Conservation (phyloP, 2,113 vertebrate genomes). For the Poecile atricapillus region DNA sequence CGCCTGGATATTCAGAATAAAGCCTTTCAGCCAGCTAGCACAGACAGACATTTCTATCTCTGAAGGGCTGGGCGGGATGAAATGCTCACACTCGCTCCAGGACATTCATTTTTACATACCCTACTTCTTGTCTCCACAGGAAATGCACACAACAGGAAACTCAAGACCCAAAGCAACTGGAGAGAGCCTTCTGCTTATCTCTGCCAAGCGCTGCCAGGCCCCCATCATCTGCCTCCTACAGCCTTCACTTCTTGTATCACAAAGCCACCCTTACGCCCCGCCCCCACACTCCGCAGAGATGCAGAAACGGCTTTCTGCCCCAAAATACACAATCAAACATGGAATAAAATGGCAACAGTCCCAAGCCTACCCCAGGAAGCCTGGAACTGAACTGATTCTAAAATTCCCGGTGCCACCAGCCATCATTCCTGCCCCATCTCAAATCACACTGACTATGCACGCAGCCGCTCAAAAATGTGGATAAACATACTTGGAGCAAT, state of each 20-base stretch:
- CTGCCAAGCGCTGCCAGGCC: neutral
- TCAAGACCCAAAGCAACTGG: neutral
- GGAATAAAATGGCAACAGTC: neutral
- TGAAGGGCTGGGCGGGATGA: neutral
- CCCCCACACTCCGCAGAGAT: neutral
- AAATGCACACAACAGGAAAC: neutral
- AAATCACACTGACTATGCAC: accelerated
- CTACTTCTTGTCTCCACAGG: neutral
- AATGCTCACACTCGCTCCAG: neutral
- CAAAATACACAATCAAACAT: neutral
- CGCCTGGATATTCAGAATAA: neutral
- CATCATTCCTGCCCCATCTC: neutral
- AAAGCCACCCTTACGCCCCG: neutral
- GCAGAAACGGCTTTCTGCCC: neutral
- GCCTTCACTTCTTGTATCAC: neutral
- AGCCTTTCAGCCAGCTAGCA: neutral
- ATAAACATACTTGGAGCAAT: neutral
- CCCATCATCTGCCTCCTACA: neutral
- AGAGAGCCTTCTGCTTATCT: neutral
- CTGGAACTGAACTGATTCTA: neutral
- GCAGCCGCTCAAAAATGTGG: neutral
- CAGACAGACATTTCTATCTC: neutral
- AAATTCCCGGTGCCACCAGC: neutral
- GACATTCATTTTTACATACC: neutral
- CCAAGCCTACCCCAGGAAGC: neutral